Conservation (phyloP, 2,888 invertebrate genomes). For the Lithophane leautieri region DNA sequence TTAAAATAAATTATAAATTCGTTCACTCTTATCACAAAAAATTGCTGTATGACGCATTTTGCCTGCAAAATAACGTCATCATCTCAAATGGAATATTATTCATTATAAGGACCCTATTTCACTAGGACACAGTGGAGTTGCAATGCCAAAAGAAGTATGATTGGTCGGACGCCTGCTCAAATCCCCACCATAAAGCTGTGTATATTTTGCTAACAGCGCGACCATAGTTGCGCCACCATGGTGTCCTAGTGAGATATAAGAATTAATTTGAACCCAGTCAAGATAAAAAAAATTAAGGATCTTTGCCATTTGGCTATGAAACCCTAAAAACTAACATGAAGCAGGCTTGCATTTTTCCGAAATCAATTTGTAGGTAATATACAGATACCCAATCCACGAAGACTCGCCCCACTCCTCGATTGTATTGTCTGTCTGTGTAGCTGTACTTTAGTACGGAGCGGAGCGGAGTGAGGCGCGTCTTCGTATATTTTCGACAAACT, state of each 20-base stretch:
- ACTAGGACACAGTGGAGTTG: too few species aligned
- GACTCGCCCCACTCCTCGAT: too few species aligned
- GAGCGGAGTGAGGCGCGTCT: too few species aligned
- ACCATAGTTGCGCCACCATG: too few species aligned
- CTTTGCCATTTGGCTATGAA: neutral
- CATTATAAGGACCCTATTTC: neutral
- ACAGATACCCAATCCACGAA: too few species aligned
- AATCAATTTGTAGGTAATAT: neutral
- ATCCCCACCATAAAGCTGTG: too few species aligned
- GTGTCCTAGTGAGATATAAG: too few species aligned
- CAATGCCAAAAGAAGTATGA: too few species aligned
- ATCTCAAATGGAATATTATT: constrained; percentile 3
- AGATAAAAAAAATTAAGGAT: neutral
- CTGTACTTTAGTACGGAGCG: too few species aligned
- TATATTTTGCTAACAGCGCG: too few species aligned
- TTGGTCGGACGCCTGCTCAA: too few species aligned
- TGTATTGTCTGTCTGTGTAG: too few species aligned
- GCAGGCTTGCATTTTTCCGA: neutral
- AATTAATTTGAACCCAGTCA: neutral
- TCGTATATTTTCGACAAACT: neutral
- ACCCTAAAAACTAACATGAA: neutral
- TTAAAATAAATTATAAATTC: constrained; percentile 32
- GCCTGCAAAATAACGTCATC: constrained; percentile 48
- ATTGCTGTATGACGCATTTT: constrained; percentile 8
- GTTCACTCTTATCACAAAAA: constrained; percentile 38